Conservation (phyloP, 2,113 vertebrate species). For the Dermatemys mawii region DNA sequence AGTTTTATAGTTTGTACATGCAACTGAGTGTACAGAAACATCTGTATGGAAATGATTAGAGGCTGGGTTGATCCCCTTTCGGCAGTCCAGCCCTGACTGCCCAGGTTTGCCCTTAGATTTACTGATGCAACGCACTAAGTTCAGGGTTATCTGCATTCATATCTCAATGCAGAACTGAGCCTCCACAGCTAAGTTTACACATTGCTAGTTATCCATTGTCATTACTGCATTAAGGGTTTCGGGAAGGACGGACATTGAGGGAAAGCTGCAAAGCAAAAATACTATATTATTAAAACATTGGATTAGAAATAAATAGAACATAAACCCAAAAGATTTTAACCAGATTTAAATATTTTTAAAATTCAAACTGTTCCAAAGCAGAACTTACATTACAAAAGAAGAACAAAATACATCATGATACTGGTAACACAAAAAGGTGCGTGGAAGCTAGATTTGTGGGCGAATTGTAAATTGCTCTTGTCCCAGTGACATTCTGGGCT, state of each 20-base stretch:
- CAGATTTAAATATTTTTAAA: conserved; percentile 71
- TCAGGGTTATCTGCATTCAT: neutral
- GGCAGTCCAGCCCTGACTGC: neutral
- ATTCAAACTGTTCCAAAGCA: conserved; percentile 79
- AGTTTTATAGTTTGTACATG: neutral
- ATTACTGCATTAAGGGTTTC: neutral
- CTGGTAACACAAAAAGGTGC: conserved; percentile 65
- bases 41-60: neutral
- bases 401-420: conserved; percentile 79
- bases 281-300: conserved; percentile 60
- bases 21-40: neutral
- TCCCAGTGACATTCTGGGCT: conserved; percentile 20
- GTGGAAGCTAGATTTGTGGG: conserved; percentile 67
- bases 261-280: conserved; percentile 54
- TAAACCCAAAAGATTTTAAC: conserved; percentile 58
- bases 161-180: neutral
- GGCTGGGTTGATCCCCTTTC: neutral
- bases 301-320: conserved; percentile 71
- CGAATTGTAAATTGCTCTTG: conserved; percentile 30
- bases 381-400: conserved; percentile 82
- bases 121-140: neutral
- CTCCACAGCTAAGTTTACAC: neutral
- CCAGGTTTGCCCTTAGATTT: neutral
- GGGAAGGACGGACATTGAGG: conserved; percentile 24
- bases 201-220: neutral